phyloP scores from a whole-genome alignment of 2,888 invertebrate genomes.

The Drosophila mettleri region DNA sequence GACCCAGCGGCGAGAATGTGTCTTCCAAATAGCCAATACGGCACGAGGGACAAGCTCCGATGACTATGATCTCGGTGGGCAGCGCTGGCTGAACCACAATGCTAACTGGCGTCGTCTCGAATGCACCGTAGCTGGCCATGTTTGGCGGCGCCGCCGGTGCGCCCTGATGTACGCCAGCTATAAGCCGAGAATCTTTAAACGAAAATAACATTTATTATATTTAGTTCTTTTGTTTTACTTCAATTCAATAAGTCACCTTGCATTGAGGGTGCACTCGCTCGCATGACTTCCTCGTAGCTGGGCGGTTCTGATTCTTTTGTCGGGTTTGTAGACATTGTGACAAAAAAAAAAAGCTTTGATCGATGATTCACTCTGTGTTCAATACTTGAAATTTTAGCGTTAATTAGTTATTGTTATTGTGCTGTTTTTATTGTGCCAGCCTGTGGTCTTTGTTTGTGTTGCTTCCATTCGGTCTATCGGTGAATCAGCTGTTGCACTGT shows the following conservation, averaged over 20 bases:
- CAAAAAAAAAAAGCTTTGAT: constrained; percentile 7
- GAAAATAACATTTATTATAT: constrained; percentile 1
- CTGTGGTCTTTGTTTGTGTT: constrained; percentile 43
- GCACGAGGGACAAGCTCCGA: constrained; percentile 95
- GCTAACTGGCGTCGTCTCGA: constrained; percentile 87
- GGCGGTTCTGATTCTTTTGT: constrained; percentile 85
- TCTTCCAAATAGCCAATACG: constrained; percentile 94
- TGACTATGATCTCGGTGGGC: constrained; percentile 90
- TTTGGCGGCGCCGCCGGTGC: constrained; percentile 62
- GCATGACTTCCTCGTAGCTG: constrained; percentile 86
- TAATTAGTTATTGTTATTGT: constrained; percentile 31
- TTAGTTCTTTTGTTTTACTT: not conserved
- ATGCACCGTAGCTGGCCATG: constrained; percentile 84
- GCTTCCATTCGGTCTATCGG: constrained; percentile 34
- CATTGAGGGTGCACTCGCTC: constrained; percentile 31
- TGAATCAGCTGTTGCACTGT: constrained; percentile 41
- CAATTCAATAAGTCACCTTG: constrained; percentile 37
- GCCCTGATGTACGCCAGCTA: constrained; percentile 68
- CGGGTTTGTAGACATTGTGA: constrained; percentile 46
- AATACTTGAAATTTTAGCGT: constrained; percentile 15
- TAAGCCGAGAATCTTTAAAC: constrained; percentile 55
- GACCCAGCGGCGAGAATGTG: constrained; percentile 93
- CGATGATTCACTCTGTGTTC: constrained; percentile 35
- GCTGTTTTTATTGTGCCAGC: constrained; percentile 33
- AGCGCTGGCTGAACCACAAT: constrained; percentile 86